Percentiles rank a stretch among this genome's conserved stretches.
These are phyloP conservation scores for Phoxinus dragarum DNA, from an alignment of 2,797 vertebrate genomes.

Conservation along the genomic window DNA sequence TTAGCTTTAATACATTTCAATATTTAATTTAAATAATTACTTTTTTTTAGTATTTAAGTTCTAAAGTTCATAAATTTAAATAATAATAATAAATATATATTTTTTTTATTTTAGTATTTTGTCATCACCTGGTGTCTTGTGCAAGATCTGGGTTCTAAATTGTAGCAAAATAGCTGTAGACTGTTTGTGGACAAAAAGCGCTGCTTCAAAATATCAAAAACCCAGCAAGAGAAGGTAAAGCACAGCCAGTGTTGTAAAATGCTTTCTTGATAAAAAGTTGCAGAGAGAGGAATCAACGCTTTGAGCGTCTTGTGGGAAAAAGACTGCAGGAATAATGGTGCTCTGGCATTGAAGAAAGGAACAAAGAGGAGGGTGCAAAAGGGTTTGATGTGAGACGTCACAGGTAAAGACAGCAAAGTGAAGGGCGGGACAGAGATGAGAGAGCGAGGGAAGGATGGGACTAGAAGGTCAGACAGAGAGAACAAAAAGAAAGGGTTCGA, in stretches of 20 bases:
- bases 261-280: constrained; percentile 31
- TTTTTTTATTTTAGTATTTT: not conserved
- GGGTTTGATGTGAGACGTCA: constrained; percentile 37
- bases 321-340: constrained; percentile 26
- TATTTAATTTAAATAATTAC: not conserved
- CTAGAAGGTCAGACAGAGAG: constrained; percentile 46
- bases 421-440: constrained; percentile 50
- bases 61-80: not conserved
- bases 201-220: constrained; percentile 8
- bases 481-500: constrained; percentile 41
- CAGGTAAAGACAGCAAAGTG: constrained; percentile 40
- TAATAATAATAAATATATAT: not conserved
- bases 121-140: too few species aligned
- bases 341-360: constrained; percentile 21
- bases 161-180: not conserved
- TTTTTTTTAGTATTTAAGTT: not conserved
- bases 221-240: constrained; percentile 20
- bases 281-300: constrained; percentile 15
- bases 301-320: constrained; percentile 34
- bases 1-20: not conserved
- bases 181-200: not conserved
- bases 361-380: constrained; percentile 42
- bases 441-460: constrained; percentile 41
- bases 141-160: not conserved
- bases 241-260: not conserved